Conservation (phyloP, 2,888 invertebrate species). For the Poecilobothrus nobilitatus region DNA sequence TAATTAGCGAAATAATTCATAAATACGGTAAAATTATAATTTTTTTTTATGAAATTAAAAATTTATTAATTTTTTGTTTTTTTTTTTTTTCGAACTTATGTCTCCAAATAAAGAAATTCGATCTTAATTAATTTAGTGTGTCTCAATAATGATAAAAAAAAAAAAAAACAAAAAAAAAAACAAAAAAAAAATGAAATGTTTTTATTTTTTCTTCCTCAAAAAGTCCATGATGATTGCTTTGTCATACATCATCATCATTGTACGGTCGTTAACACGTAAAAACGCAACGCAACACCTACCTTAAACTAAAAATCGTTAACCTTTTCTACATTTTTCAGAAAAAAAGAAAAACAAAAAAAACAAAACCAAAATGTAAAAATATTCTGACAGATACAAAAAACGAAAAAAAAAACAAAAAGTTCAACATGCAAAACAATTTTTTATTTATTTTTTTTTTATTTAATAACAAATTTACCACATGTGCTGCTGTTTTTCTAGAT, state of each 20-base stretch:
- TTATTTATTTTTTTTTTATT: no score
- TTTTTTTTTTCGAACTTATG: no score
- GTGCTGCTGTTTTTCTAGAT: not conserved
- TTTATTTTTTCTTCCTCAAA: not conserved
- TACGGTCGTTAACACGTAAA: not conserved
- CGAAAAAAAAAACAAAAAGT: not conserved
- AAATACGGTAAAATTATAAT: not conserved
- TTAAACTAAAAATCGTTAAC: constrained; percentile 6
- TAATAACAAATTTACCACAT: not conserved
- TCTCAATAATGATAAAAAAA: not conserved
- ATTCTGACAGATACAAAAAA: not conserved
- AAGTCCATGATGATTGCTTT: constrained; percentile 6
- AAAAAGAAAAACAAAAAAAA: not conserved
- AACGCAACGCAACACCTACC: not conserved
- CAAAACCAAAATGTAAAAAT: not conserved
- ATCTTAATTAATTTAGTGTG: constrained; percentile 4
- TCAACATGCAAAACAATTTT: constrained; percentile 1
- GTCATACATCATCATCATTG: constrained; percentile 1
- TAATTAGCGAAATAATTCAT: constrained; percentile 1
- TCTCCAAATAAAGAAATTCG: not conserved
- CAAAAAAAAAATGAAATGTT: not conserved
- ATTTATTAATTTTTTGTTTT: no score
- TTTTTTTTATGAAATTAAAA: not conserved
- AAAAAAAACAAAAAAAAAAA: not conserved
- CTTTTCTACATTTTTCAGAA: not conserved